phyloP scores from a whole-genome alignment of 1,140 invertebrate genomes.

The Grapholita molesta region DNA sequence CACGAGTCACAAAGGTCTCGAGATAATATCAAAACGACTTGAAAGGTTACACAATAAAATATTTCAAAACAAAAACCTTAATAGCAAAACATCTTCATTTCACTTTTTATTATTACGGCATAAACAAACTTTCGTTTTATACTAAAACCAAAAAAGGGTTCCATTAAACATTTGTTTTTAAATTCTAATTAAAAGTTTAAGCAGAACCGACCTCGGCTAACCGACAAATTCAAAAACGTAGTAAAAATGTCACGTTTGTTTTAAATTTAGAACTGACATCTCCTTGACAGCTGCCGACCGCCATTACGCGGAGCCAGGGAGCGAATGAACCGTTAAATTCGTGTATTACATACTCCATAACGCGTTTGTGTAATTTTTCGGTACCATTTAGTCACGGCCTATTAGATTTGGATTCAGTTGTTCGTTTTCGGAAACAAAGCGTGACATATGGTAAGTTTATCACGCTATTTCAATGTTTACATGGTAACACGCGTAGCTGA shows the following conservation, averaged over 20 bases:
- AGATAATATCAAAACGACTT: not conserved
- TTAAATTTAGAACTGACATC: conserved; percentile 69
- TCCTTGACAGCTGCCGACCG: conserved; percentile 63
- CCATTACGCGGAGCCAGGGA: conserved; percentile 54
- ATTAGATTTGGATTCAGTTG: conserved; percentile 36
- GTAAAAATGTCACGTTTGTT: conserved; percentile 69
- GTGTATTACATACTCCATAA: conserved; percentile 44
- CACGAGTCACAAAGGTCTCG: not conserved
- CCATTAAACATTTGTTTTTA: conserved; percentile 5
- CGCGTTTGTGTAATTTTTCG: conserved; percentile 34
- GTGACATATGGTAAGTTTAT: conserved; percentile 25
- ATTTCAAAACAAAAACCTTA: not conserved
- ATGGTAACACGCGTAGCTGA: conserved; percentile 46
- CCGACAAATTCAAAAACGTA: conserved; percentile 50
- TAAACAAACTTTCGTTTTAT: not conserved
- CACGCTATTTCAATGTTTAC: not conserved
- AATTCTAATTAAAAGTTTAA: conserved; percentile 23
- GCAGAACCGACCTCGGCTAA: conserved; percentile 40
- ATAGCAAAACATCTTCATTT: not conserved
- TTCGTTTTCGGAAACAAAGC: conserved; percentile 31
- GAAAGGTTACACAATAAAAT: not conserved
- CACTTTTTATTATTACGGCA: not conserved
- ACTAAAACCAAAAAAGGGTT: conserved; percentile 3
- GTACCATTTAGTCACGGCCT: conserved; percentile 40
- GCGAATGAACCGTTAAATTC: conserved; percentile 62